These are phyloP conservation scores for Hydrolagus colliei DNA, from an alignment of 2,797 vertebrate species.

Conservation along the genomic window DNA sequence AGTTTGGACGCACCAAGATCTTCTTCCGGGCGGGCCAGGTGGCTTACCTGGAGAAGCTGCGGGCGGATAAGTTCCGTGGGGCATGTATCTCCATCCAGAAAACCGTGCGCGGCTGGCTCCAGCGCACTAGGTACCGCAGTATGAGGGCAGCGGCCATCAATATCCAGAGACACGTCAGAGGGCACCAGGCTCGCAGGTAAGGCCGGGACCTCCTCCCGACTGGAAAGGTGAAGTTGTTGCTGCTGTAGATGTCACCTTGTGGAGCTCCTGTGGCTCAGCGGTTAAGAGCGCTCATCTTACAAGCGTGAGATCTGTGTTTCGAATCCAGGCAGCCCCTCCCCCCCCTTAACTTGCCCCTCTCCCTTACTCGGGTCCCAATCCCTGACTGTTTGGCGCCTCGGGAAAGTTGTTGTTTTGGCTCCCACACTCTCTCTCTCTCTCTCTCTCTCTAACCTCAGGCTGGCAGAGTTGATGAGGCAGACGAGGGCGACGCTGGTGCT, in stretches of 20 bases:
- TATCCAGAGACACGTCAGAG: conserved; percentile 72
- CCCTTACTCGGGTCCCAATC: neutral
- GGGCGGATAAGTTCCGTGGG: conserved; percentile 78
- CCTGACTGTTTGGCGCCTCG: too few relatives aligned
- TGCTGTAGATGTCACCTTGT: neutral
- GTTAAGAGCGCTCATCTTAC: neutral
- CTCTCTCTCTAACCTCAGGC: conserved; percentile 47
- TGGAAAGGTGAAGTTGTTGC: neutral
- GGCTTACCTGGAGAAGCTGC: conserved; percentile 87
- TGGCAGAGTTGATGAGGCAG: conserved; percentile 64
- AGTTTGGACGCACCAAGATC: conserved; percentile 90
- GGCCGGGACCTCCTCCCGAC: conserved; percentile 24
- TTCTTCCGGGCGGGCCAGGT: conserved; percentile 95
- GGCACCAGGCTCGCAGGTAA: conserved; percentile 79
- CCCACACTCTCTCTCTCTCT: neutral
- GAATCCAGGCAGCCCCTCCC: too few relatives aligned
- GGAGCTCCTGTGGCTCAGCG: neutral
- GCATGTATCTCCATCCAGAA: conserved; percentile 93
- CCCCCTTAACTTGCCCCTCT: neutral
- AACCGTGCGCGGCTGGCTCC: conserved; percentile 83
- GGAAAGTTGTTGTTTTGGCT: too few relatives aligned
- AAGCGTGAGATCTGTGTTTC: neutral
- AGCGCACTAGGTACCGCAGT: conserved; percentile 65
- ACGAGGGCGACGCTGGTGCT: conserved; percentile 65
- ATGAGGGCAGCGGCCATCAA: conserved; percentile 55